A percentile compares a stretch with the other conserved stretches of the same genome.
Conservation (phyloP, 2,888 invertebrate species). For the Heteromyza rotundicornis region DNA sequence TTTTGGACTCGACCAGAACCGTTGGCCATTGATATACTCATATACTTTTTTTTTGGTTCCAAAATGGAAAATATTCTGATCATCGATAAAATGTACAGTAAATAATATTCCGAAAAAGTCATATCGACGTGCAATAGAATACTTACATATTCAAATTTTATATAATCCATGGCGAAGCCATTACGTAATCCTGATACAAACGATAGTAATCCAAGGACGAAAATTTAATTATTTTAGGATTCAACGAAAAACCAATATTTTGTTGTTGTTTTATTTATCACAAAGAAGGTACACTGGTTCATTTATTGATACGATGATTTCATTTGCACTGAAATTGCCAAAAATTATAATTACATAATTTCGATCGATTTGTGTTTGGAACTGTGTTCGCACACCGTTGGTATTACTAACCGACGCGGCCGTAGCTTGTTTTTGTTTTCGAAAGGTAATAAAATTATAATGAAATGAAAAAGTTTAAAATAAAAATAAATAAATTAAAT, state of each 20-base stretch:
- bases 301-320: slow-evolving; percentile 18
- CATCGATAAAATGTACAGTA: too few species aligned
- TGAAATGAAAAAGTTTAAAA: slow-evolving; percentile 22
- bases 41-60: too few species aligned
- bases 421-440: too few species aligned
- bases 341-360: slow-evolving; percentile 8
- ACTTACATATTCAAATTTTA: slow-evolving; percentile 26
- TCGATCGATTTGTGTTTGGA: slow-evolving; percentile 4
- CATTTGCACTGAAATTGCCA: background rate
- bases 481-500: slow-evolving; percentile 27
- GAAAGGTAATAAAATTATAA: slow-evolving; percentile 17
- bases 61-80: too few species aligned
- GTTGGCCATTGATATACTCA: too few species aligned
- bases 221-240: background rate
- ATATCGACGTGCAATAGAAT: slow-evolving; percentile 4
- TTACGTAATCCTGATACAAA: background rate
- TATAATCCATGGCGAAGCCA: slow-evolving; percentile 19
- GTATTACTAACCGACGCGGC: too few species aligned
- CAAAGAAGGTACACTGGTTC: slow-evolving; percentile 53
- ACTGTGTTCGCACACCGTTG: too few species aligned
- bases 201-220: background rate
- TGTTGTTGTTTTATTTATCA: slow-evolving; percentile 44
- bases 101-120: too few species aligned
- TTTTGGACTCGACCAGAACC: too few species aligned
- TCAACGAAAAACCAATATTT: slow-evolving; percentile 6